phyloP scores from a whole-genome alignment of 2,888 invertebrate species.

The Flabesymbios commensalis region DNA sequence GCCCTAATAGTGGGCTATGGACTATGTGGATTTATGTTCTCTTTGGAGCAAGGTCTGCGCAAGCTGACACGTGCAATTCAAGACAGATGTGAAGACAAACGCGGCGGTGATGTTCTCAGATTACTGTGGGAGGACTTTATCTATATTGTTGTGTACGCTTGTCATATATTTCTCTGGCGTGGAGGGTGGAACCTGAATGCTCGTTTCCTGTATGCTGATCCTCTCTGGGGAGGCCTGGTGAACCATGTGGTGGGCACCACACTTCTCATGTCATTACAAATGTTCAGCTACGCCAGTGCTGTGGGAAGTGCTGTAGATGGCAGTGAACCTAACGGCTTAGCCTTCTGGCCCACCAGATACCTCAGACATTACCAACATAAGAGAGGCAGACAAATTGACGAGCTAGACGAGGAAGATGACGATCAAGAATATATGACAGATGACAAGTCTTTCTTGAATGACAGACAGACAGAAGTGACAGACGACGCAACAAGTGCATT shows the following conservation, averaged over 20 bases:
- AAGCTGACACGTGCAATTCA: neutral
- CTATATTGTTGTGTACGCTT: constrained; percentile 8
- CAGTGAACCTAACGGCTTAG: neutral
- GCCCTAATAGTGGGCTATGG: constrained; percentile 12
- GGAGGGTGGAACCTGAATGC: constrained; percentile 24
- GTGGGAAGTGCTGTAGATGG: constrained; percentile 20
- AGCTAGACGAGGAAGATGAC: no score
- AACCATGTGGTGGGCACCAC: constrained; percentile 18
- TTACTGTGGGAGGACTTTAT: constrained; percentile 19
- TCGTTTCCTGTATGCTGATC: constrained; percentile 15
- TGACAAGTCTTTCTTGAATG: no score
- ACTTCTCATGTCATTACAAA: constrained; percentile 12
- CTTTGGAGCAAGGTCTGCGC: constrained; percentile 4
- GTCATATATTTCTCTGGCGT: constrained; percentile 19
- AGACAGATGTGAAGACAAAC: neutral
- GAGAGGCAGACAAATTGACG: no score
- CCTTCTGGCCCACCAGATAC: constrained; percentile 11
- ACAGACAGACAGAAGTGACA: no score
- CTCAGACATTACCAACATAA: constrained; percentile 3
- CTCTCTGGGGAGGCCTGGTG: constrained; percentile 22
- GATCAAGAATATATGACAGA: no score
- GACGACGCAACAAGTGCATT: no score
- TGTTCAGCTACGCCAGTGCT: constrained; percentile 16
- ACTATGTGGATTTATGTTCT: constrained; percentile 1
- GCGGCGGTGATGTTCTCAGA: neutral